Evolutionary conservation across 2,797 vertebrate species (phyloP).

Genomic region (Danio kyathit): DNA sequence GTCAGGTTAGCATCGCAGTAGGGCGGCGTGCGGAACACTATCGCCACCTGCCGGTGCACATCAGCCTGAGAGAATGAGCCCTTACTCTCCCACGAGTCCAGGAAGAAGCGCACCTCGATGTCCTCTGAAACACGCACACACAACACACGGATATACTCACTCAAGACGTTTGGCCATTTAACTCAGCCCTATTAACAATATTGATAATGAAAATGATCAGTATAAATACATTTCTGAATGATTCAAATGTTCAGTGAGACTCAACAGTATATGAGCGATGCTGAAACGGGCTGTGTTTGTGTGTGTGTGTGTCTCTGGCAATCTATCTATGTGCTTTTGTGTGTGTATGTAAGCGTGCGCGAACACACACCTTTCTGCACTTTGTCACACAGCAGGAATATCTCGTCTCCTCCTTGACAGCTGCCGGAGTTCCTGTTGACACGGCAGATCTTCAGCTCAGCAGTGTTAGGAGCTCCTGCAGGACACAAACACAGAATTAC

Average conservation of each 20-base stretch:
- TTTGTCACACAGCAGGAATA: constrained; percentile 99
- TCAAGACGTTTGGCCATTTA: no score
- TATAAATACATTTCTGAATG: no score
- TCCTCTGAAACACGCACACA: constrained; percentile 84
- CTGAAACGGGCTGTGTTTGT: constrained; percentile 15
- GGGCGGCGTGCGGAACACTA: constrained; percentile 92
- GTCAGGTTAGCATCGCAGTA: constrained; percentile 84
- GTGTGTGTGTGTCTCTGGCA: no score
- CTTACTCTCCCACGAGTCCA: constrained; percentile 93
- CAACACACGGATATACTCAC: no score
- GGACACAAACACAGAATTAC: neutral
- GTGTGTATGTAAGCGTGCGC: neutral
- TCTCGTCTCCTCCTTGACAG: constrained; percentile 94
- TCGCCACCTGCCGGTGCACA: constrained; percentile 96
- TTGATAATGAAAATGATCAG: no score
- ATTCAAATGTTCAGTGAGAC: no score
- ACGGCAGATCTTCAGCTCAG: constrained; percentile 94
- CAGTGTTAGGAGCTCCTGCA: constrained; percentile 95
- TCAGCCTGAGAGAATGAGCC: constrained; percentile 97
- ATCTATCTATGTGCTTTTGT: neutral
- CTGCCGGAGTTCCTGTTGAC: constrained; percentile 97
- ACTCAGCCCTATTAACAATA: no score
- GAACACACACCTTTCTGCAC: constrained; percentile 93
- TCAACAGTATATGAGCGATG: constrained; percentile 14
- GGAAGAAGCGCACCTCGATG: constrained; percentile 96